Percentiles rank a stretch among this genome's conserved stretches.
phyloP scores from a whole-genome alignment of 2,888 invertebrate species.

The Deladenus siricidicola region DNA sequence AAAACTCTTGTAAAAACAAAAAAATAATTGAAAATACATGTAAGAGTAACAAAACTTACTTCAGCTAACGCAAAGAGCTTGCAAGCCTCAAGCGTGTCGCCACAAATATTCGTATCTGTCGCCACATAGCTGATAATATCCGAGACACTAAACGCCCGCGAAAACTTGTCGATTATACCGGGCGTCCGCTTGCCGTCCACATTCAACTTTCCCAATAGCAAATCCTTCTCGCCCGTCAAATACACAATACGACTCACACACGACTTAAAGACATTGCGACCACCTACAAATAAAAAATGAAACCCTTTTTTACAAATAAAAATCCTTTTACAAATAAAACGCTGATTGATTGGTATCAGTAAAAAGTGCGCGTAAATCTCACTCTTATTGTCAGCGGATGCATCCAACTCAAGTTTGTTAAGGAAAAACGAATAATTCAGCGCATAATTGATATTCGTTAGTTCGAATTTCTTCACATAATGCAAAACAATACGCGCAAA shows the following conservation, averaged over 20 bases:
- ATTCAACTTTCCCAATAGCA: conserved; percentile 38
- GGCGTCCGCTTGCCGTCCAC: conserved; percentile 27
- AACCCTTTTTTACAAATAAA: too few species aligned
- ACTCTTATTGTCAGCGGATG: not conserved
- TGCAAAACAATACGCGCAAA: conserved; percentile 44
- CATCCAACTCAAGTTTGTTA: conserved; percentile 27
- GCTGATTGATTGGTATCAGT: too few species aligned
- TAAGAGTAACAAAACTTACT: conserved; percentile 11
- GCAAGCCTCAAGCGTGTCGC: conserved; percentile 34
- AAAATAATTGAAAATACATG: not conserved
- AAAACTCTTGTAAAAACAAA: not conserved
- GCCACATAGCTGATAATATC: conserved; percentile 45
- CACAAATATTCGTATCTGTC: conserved; percentile 38
- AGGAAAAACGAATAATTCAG: conserved; percentile 49
- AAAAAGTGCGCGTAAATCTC: not conserved
- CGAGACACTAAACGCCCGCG: conserved; percentile 18
- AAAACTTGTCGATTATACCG: conserved; percentile 47
- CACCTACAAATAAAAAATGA: too few species aligned
- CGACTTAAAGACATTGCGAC: conserved; percentile 47
- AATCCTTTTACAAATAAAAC: too few species aligned
- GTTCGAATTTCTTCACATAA: conserved; percentile 49
- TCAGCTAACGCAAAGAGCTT: conserved; percentile 25
- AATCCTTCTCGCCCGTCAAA: conserved; percentile 34
- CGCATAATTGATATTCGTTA: conserved; percentile 40
- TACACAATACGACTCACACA: conserved; percentile 47